Percentiles rank a stretch among this genome's conserved stretches.
phyloP scores from a whole-genome alignment of 2,113 vertebrate species.

The Pomatostomus ruficeps region DNA sequence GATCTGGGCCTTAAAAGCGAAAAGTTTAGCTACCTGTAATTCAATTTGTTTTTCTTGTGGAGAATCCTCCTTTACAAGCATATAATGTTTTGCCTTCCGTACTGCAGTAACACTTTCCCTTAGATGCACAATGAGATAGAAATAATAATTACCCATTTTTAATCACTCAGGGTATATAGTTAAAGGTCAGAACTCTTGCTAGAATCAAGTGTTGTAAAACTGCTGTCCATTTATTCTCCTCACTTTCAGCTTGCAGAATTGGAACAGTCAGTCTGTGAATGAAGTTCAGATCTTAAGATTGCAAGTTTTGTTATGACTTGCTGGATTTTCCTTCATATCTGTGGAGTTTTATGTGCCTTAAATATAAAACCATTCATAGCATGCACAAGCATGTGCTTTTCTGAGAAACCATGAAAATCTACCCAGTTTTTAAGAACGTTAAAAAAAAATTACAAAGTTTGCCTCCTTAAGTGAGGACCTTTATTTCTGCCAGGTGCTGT shows the following conservation, averaged over 20 bases:
- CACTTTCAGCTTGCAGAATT: background rate
- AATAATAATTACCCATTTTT: background rate
- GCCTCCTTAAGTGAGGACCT: background rate
- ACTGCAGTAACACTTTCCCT: background rate
- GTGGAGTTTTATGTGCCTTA: background rate
- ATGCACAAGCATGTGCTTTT: background rate
- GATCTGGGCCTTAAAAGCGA: background rate
- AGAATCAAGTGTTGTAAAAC: background rate
- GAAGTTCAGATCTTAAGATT: background rate
- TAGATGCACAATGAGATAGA: background rate
- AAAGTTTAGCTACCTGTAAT: background rate
- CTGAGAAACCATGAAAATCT: background rate
- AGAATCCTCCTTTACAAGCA: background rate
- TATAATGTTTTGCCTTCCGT: background rate
- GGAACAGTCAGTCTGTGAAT: background rate
- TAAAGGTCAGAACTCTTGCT: background rate
- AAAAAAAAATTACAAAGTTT: background rate
- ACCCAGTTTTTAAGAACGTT: background rate
- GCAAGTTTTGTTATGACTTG: background rate
- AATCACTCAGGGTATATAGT: background rate
- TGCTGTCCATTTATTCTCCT: background rate
- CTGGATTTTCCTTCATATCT: background rate
- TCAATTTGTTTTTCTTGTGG: background rate
- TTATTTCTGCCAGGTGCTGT: background rate
- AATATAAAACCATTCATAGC: background rate